Base-by-base conservation (phyloP, 1,140 invertebrate genomes). In the Mylabris phalerata region DNA sequence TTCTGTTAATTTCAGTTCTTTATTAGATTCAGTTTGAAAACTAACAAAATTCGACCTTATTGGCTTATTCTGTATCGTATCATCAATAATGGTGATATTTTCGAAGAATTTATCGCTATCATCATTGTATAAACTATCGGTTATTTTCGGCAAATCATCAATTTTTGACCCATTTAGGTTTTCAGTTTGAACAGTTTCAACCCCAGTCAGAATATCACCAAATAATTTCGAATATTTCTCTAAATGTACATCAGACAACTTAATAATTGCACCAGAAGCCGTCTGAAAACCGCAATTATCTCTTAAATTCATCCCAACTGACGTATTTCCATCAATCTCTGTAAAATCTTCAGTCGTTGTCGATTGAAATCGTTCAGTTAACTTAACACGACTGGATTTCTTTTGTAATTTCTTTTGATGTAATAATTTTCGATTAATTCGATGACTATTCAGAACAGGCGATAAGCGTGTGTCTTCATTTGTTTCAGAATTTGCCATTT, bases 371-470 rank as follows among this genome's bases (percentile, higher is more conserved):
- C 52, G 44, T 38, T 55, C 43, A 3, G 26, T 49, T 24, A 58
- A 40, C 13, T 57, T 63, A 19, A 49, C 24, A 40, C 50, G 48
- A 47, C 44, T 47, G 13, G 7, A 32, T 32, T 11, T 57, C 27
- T 47, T 59, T 24, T 46, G 39, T 56, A 38, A 40, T 39, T 44
- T 52, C 41, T 49, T 62, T 6, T 32, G 3, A 19, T 52, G 24
- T 9, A 56, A 24, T 5, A 26, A 27, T 51, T 48, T 58, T 42
- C 57, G 40, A 43, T 47, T 61, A 10, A 50, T 55, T 57, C 50
- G 47, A 58, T 10, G 45, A 27, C 26, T 54, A 27, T 25, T 55
- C n/a, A 65, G 47, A 48, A 65, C 38, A 26, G 63, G 63, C 46
- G 63, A 65, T n/a, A 55, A 43, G 0, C 60, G 58, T 32, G 41